Percentiles rank a stretch among this genome's conserved stretches.
These are phyloP conservation scores for Acholoe squamosa DNA, from an alignment of 2,888 invertebrate species.

Conservation along the genomic window DNA sequence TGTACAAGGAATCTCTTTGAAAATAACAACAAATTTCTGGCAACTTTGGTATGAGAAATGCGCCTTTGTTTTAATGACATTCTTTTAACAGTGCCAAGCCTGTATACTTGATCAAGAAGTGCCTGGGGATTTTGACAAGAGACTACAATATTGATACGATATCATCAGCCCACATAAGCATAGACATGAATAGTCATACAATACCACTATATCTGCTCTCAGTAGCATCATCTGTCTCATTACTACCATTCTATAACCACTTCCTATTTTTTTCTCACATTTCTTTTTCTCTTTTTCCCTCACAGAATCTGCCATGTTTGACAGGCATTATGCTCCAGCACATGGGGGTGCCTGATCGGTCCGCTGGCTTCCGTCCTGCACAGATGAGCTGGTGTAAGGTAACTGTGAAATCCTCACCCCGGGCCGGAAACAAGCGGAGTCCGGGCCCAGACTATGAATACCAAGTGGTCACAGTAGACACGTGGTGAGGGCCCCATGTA, in stretches of 20 bases:
- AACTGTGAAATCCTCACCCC: not conserved
- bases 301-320: slow-evolving; percentile 1
- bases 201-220: too few species aligned
- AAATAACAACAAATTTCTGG: too few species aligned
- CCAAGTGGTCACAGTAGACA: slow-evolving; percentile 23
- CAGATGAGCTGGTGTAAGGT: slow-evolving; percentile 13
- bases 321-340: not conserved
- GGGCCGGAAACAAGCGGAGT: not conserved
- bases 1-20: too few species aligned
- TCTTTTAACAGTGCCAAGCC: too few species aligned
- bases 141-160: too few species aligned
- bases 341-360: not conserved
- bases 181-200: too few species aligned
- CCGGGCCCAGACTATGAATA: slow-evolving; percentile 47
- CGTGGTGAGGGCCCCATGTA: not conserved
- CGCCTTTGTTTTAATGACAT: too few species aligned
- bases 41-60: too few species aligned
- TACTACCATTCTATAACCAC: not conserved
- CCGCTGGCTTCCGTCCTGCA: not conserved
- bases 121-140: too few species aligned
- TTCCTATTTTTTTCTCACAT: not conserved
- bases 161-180: too few species aligned
- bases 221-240: too few species aligned
- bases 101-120: too few species aligned
- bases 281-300: not conserved